These are phyloP conservation scores for Heliocidaris erythrogramma DNA, from an alignment of 35 echinoderm and acorn worm genomes.

Conservation along the genomic window DNA sequence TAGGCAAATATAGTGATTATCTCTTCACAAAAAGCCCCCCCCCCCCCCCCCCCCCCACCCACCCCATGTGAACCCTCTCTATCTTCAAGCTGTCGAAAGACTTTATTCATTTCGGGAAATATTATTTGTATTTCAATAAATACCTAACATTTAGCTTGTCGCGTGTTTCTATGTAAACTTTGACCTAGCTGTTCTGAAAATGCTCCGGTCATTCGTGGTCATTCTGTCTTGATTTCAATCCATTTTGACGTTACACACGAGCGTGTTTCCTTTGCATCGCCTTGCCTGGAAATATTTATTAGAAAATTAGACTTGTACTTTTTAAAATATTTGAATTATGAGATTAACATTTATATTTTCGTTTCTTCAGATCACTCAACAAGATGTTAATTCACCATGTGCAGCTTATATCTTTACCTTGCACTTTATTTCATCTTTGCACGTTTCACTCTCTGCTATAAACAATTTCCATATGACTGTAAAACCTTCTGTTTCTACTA, in stretches of 20 bases:
- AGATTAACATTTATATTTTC: background rate
- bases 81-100: too few species aligned
- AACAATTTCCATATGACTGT: background rate
- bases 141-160: background rate
- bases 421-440: background rate
- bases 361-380: background rate
- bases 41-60: background rate
- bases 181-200: background rate
- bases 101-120: too few species aligned
- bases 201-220: background rate
- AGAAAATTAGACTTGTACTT: too few species aligned
- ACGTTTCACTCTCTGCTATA: background rate
- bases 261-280: background rate
- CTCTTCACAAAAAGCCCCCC: background rate
- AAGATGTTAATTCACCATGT: background rate
- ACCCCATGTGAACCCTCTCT: background rate
- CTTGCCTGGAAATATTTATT: background rate
- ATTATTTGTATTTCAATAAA: too few species aligned
- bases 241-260: background rate
- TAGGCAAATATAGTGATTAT: background rate
- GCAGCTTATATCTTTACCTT: background rate
- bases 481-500: constrained; percentile 6
- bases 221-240: background rate
- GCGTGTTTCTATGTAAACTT: background rate
- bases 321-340: background rate